These are phyloP conservation scores for Mylabris sibirica DNA, from an alignment of 2,888 invertebrate genomes.

Conservation along the genomic window DNA sequence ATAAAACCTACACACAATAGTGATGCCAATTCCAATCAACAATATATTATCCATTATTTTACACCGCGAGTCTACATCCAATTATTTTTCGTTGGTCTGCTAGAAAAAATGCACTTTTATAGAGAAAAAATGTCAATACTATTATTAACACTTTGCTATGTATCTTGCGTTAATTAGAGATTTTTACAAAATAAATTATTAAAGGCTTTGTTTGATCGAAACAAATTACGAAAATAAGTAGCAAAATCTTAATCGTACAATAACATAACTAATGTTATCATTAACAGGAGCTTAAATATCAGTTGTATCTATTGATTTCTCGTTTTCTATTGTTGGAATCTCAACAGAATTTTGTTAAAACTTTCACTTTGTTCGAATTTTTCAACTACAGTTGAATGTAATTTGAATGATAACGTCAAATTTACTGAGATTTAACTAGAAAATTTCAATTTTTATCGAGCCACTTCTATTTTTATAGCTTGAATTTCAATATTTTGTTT, in stretches of 20 bases:
- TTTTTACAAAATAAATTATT: neutral
- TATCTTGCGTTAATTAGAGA: neutral
- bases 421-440: neutral
- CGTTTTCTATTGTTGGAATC: neutral
- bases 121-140: neutral
- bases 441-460: neutral
- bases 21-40: slow-evolving; percentile 6
- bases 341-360: neutral
- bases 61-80: neutral
- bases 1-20: slow-evolving; percentile 6
- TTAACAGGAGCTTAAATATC: neutral
- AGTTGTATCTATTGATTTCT: neutral
- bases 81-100: neutral
- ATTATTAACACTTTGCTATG: neutral
- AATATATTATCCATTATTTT: slow-evolving; percentile 9
- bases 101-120: neutral
- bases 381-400: neutral
- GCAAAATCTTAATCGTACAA: neutral
- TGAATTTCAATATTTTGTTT: neutral
- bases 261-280: neutral
- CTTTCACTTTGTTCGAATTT: neutral
- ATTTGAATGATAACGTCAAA: neutral
- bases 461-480: too few relatives aligned
- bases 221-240: neutral
- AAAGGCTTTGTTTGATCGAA: neutral